Base-by-base conservation (phyloP, 1,140 invertebrate genomes). In the Aleiodes sp. region DNA sequence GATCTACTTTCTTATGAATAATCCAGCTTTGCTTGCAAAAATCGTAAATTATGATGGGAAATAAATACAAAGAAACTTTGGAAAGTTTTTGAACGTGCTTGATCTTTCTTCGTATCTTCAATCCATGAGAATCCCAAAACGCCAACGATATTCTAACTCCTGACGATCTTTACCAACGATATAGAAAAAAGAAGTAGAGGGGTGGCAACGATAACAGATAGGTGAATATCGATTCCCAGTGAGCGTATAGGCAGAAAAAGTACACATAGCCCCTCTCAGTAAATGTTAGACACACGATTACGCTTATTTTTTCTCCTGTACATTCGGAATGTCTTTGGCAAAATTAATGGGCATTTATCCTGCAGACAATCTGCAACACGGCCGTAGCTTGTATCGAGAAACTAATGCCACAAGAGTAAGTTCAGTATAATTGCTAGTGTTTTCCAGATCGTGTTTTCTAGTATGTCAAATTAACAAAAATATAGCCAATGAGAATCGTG, bases 321-420 rank as follows among this genome's bases (percentile, higher is more conserved):
- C 69, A 74, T 76, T 66, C 69, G 57, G 71, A 70, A 46, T 63
- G 73, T 70, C 56, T 71, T 67, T 46, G 69, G 39, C 70, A 77
- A 67, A 74, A 78, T 73, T 75, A 78, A 78, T 78, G 76, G 76
- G 76, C 68, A 78, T 67, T 75, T 78, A 78, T 78, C 76, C 74
- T 33, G 31, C 43, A 59, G 31, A 68, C 72, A 76, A 78, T 78
- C 76, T 78, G 70, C 77, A 77, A 78, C 74, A 76, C 71, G 72
- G 52, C 26, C 52, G 70, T 43, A 16, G 26, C 68, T 65, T 29
- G 72, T 56, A 70, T 65, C 71, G 73, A 68, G 70, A 68, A 72
- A 75, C 74, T n/a, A n/a, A 73, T 71, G 70, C 69, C 63, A 73
- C 63, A 74, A 41, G 52, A 65, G 65, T 63, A 65, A 37, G 33